Percentiles rank a stretch among this genome's conserved stretches.
Conservation (phyloP, 2,113 vertebrate genomes). For the Scomber colias region DNA sequence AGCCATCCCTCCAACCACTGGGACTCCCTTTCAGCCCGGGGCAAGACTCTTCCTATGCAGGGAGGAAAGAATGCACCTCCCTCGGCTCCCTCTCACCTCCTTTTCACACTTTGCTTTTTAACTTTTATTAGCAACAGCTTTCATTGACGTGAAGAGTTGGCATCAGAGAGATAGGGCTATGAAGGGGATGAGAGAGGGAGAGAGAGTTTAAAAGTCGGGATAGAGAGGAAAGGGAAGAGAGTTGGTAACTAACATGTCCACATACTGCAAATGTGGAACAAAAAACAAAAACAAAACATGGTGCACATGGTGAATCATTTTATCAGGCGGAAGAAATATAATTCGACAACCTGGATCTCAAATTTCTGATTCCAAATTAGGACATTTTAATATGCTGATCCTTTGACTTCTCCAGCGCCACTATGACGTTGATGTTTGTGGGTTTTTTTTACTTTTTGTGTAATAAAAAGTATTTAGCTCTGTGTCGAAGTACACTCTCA, state of each 20-base stretch:
- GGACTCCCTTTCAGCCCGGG: conserved; percentile 39
- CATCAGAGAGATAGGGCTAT: conserved; percentile 28
- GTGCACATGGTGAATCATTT: no score
- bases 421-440: no score
- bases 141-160: conserved; percentile 74
- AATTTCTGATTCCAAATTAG: conserved; percentile 1
- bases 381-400: neutral
- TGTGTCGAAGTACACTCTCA: no score
- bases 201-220: conserved; percentile 35
- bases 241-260: conserved; percentile 24
- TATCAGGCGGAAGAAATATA: neutral
- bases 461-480: no score
- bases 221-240: neutral
- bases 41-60: conserved; percentile 66
- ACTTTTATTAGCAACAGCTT: conserved; percentile 85
- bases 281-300: conserved; percentile 1
- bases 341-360: neutral
- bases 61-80: conserved; percentile 76
- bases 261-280: conserved; percentile 23
- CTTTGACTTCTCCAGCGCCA: no score
- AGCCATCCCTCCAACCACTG: conserved; percentile 32
- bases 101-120: conserved; percentile 80
- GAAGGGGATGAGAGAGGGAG: conserved; percentile 41
- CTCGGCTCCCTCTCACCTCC: conserved; percentile 75
- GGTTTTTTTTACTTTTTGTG: no score